Evolutionary conservation across 2,113 vertebrate species (phyloP), one percentile per base, ranked within the genome.

Genomic region (Serinus canaria): DNA sequence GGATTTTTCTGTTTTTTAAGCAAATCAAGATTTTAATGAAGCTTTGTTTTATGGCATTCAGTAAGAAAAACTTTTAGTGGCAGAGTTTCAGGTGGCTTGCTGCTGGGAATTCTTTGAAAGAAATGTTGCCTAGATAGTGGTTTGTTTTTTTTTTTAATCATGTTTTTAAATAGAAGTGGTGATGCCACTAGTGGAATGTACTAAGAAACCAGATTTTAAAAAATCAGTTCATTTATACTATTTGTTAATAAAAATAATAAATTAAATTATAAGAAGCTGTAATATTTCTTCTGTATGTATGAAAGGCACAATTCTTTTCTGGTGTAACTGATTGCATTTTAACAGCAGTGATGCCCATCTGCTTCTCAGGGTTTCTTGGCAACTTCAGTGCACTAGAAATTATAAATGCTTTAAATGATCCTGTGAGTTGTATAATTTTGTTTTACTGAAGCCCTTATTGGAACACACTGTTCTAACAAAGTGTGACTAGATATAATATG

Each of bases 331-430:
- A 39, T 50, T 95, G 49, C 63, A 95, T 94, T 95, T 94, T 91
- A 93, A 77, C 92, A 92, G 72, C 87, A 81, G 68, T 83, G 92
- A 91, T 90, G 60, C 93, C 95, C 90, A 95, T 95, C 94, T 97
- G 92, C 91, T 94, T 94, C 60, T 89, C 67, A 72, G 39, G 55
- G n/a, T 90, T 97, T 96, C 92, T 95, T 95, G 94, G 92, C 95
- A 94, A 67, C 80, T 95, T 90, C 60, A 60, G 16, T 93, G 60
- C 41, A 80, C 67, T 92, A 39, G n/a, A 80, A 95, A 88, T 96
- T 95, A 90, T 73, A 83, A 92, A 81, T 75, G 60, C 76, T 90
- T 94, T 64, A 67, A 76, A 90, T 70, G 86, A 86, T 95, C 60
- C 47, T 92, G 55, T 49, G 75, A 87, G 33, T 94, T 95, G 83